phyloP scores from a whole-genome alignment of 2,888 invertebrate species.

The Tromatobia lineatoria region DNA sequence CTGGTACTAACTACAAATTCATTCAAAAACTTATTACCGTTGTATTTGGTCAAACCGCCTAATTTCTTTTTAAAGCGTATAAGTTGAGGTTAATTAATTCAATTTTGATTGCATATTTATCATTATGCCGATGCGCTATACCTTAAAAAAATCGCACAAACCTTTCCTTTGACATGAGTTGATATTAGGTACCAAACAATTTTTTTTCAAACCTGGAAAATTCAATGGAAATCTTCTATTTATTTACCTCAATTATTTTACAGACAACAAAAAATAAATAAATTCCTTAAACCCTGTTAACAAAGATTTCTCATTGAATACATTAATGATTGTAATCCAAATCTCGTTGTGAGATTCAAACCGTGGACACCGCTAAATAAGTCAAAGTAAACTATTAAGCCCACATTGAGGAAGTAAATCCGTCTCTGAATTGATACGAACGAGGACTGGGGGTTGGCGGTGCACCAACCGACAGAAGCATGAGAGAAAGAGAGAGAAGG shows the following conservation, averaged over 20 bases:
- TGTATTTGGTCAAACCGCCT: no score
- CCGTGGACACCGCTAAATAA: constrained; percentile 42
- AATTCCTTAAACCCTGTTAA: neutral
- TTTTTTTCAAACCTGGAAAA: no score
- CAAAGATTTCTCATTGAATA: neutral
- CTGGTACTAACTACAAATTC: no score
- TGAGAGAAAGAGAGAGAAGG: neutral
- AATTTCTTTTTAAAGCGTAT: no score
- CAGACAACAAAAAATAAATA: neutral
- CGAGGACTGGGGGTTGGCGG: constrained; percentile 36
- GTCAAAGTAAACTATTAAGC: constrained; percentile 32
- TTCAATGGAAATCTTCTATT: no score
- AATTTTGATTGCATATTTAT: no score
- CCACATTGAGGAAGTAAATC: constrained; percentile 48
- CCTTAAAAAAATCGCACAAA: no score
- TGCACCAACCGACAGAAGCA: constrained; percentile 7
- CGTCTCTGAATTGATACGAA: constrained; percentile 62
- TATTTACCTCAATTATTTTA: neutral
- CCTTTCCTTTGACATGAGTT: no score
- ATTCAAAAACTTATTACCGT: no score
- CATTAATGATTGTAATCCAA: neutral
- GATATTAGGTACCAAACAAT: no score
- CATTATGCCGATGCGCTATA: no score
- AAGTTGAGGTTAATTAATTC: no score
- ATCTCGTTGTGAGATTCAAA: constrained; percentile 10